Evolutionary conservation across 2,113 vertebrate genomes (phyloP).

Genomic region (Aptenodytes patagonicus): DNA sequence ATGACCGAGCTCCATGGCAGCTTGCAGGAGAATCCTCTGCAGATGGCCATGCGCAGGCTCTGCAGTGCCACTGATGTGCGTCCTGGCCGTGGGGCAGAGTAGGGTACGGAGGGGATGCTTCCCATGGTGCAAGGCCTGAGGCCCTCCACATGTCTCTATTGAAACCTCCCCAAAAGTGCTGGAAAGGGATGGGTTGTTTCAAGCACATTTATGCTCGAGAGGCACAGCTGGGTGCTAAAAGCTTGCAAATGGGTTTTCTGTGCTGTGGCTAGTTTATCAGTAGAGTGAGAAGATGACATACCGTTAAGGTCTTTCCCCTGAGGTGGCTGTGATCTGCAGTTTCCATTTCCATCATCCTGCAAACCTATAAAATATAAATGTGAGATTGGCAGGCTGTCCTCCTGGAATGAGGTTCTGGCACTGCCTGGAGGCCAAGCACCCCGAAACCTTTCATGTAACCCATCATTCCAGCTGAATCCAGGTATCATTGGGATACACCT

Average conservation of each 20-base stretch:
- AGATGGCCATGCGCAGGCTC: accelerated
- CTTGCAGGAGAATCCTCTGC: background rate
- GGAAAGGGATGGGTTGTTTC: background rate
- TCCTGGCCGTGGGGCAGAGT: background rate
- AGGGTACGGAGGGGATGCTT: accelerated
- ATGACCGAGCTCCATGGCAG: accelerated
- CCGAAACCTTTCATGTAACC: background rate
- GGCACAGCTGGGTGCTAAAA: background rate
- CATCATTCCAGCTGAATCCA: background rate
- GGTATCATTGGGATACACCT: background rate
- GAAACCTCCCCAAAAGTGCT: accelerated
- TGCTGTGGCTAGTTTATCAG: background rate
- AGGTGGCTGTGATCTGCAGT: constrained; percentile 33
- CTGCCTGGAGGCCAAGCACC: background rate
- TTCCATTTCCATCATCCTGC: constrained; percentile 45
- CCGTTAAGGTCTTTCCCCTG: constrained; percentile 4
- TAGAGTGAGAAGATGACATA: background rate
- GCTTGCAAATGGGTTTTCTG: background rate
- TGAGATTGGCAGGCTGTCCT: background rate
- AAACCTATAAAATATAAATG: background rate
- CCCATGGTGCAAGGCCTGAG: background rate
- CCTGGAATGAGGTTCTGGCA: background rate
- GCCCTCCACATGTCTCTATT: accelerated
- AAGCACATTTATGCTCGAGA: accelerated
- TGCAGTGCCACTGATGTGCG: background rate